A percentile compares a stretch with the other conserved stretches of the same genome.
phyloP scores from a whole-genome alignment of 2,797 vertebrate genomes.

The Cyclopterus lumpus region DNA sequence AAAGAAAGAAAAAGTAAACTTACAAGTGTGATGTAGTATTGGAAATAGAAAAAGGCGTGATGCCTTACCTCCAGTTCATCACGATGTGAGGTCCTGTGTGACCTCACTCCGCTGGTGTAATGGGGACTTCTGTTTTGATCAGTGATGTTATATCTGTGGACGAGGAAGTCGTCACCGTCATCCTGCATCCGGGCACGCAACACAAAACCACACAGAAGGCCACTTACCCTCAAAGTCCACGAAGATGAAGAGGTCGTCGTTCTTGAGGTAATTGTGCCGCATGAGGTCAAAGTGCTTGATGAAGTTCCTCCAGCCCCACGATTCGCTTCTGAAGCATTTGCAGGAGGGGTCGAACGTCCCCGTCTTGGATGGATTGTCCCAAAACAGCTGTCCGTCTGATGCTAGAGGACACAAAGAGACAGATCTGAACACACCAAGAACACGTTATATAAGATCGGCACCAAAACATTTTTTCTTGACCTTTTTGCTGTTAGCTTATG shows the following conservation, averaged over 20 bases:
- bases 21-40: neutral
- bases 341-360: constrained; percentile 74
- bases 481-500: neutral
- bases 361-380: constrained; percentile 85
- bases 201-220: neutral
- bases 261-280: constrained; percentile 87
- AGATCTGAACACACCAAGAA: neutral
- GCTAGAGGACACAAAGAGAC: constrained; percentile 48
- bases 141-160: constrained; percentile 76
- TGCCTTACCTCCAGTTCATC: constrained; percentile 22
- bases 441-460: neutral
- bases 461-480: neutral
- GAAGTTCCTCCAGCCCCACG: constrained; percentile 82
- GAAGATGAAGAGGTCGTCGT: constrained; percentile 90
- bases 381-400: constrained; percentile 60
- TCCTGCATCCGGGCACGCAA: neutral
- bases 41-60: neutral
- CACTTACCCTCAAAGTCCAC: constrained; percentile 87
- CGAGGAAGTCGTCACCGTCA: neutral
- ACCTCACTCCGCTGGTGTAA: constrained; percentile 49
- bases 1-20: neutral
- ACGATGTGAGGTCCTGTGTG: neutral
- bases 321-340: constrained; percentile 68
- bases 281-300: constrained; percentile 86
- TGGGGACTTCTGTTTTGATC: constrained; percentile 76